Evolutionary conservation across 1,140 invertebrate species (phyloP), one percentile per base, ranked within the genome.

Genomic region (Andrena cerasifolii): DNA sequence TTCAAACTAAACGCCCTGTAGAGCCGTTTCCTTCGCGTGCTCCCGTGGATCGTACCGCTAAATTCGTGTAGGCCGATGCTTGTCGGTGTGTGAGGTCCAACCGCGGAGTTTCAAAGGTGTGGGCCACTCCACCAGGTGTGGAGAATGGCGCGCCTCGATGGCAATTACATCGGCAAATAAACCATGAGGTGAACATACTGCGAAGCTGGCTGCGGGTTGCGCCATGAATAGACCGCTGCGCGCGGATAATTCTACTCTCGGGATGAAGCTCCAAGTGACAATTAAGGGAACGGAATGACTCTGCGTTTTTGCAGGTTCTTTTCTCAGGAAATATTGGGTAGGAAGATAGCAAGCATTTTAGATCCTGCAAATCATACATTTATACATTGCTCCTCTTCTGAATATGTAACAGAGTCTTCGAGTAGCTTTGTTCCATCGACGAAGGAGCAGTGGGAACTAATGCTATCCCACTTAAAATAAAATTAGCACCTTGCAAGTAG

Each of bases 151-250:
- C 73, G 78, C 79, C 79, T 68, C 61, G 68, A 79, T 80, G 84
- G 78, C 86, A 89, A 88, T 87, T 89, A 84, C 78, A 85, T 84
- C 68, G 80, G 79, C 79, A 86, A 87, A 85, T 87, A 84, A 88
- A 85, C 66, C 80, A 82, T 53, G 79, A 79, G 85, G 82, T 84
- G 83, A 86, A 83, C 71, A 80, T 49, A 79, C 83, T 83, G 76
- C 75, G 73, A 84, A 75, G 79, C 70, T 81, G 68, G 73, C 83
- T 83, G 76, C 71, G 79, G 74, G 56, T 72, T 77, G 56, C 78
- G 78, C 82, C 68, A 43, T 71, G 80, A 84, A 87, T 88, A 85
- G 82, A 70, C 79, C 80, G 56, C 47, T 73, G 85, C 71, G 58
- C 66, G 76, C 62, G 78, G 78, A 82, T 82, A 80, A 83, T 83